Conservation (phyloP, 1,140 invertebrate genomes). For the Thaumatotibia leucotreta region DNA sequence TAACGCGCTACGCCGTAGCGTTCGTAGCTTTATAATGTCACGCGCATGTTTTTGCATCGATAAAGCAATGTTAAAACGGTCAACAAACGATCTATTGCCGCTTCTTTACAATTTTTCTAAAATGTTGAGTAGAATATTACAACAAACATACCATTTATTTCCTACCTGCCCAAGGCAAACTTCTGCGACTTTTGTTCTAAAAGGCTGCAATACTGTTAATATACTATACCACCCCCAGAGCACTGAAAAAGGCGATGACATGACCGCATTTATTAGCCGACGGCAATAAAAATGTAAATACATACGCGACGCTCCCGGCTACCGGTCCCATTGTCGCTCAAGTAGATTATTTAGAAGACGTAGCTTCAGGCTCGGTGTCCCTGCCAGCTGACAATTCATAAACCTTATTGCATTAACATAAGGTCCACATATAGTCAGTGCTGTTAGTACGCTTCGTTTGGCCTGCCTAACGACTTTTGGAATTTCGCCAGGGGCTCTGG, state of each 20-base stretch:
- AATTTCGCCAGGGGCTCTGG: not conserved
- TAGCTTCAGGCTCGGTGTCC: too few relatives aligned
- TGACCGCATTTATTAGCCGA: constrained; percentile 15
- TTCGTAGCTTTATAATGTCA: not conserved
- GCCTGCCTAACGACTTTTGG: not conserved
- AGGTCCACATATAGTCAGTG: too few relatives aligned
- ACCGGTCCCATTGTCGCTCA: constrained; percentile 25
- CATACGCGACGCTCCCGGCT: constrained; percentile 19
- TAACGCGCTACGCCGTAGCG: constrained; percentile 3
- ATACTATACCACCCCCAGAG: not conserved
- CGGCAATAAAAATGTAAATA: constrained; percentile 48
- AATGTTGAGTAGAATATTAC: too few relatives aligned
- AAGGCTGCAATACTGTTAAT: not conserved
- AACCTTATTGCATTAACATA: too few relatives aligned
- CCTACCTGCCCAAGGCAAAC: not conserved
- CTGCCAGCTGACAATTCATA: too few relatives aligned
- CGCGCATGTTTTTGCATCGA: not conserved
- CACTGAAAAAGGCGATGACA: constrained; percentile 4
- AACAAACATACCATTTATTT: too few relatives aligned
- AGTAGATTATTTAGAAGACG: constrained; percentile 11
- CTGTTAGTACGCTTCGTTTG: not conserved
- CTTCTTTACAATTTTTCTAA: too few relatives aligned
- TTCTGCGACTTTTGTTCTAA: not conserved
- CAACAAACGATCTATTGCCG: too few relatives aligned
- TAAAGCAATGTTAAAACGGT: too few relatives aligned